A percentile compares a stretch with the other conserved stretches of the same genome.
These are phyloP conservation scores for Buathra laborator DNA, from an alignment of 2,888 invertebrate species.

Conservation along the genomic window DNA sequence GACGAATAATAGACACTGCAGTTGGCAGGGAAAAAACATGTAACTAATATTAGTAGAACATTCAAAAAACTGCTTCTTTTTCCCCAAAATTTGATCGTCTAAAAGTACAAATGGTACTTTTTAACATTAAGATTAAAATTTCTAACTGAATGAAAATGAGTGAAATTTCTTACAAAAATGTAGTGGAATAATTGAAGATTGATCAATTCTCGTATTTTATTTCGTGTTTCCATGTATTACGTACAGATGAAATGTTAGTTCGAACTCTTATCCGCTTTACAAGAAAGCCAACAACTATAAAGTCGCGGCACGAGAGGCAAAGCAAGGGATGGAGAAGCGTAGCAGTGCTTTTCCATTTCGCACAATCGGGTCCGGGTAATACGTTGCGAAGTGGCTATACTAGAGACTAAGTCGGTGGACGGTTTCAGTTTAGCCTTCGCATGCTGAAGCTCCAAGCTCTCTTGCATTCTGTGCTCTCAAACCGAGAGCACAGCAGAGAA, in stretches of 20 bases:
- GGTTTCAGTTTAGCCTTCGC: slow-evolving; percentile 72
- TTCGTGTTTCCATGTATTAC: neutral
- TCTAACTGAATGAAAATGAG: too few species aligned
- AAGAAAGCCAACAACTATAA: neutral
- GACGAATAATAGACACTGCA: slow-evolving; percentile 6
- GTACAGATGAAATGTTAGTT: neutral
- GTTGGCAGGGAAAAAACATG: neutral
- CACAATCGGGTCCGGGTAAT: slow-evolving; percentile 39
- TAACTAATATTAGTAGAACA: neutral
- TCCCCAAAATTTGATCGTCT: too few species aligned
- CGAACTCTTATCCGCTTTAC: neutral
- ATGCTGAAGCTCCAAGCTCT: slow-evolving; percentile 55
- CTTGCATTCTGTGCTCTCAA: slow-evolving; percentile 73
- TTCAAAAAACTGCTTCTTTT: neutral
- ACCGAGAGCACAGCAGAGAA: neutral
- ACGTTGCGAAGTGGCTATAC: slow-evolving; percentile 75
- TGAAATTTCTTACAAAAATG: too few species aligned
- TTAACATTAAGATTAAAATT: too few species aligned
- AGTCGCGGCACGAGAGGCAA: neutral
- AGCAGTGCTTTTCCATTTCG: slow-evolving; percentile 18
- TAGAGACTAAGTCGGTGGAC: slow-evolving; percentile 27
- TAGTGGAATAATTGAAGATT: too few species aligned
- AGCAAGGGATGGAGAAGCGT: slow-evolving; percentile 4
- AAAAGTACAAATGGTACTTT: too few species aligned
- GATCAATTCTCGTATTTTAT: too few species aligned